A percentile compares a stretch with the other conserved stretches of the same genome.
phyloP scores from a whole-genome alignment of 2,888 invertebrate species.

The Ennomos erosarius region DNA sequence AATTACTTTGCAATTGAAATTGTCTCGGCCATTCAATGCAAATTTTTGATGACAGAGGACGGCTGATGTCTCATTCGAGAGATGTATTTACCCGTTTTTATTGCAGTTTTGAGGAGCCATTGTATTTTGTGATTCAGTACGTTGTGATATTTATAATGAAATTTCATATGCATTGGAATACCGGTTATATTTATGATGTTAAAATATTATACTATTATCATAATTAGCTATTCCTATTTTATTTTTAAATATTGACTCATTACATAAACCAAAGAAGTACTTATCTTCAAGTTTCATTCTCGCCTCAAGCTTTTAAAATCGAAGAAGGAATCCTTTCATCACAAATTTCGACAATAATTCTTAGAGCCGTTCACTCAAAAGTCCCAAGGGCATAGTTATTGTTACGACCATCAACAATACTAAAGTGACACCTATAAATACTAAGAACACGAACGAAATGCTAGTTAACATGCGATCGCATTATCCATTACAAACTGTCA shows the following conservation, averaged over 20 bases:
- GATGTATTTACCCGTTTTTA: slow-evolving; percentile 35
- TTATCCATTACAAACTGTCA: slow-evolving; percentile 75
- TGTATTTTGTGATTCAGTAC: slow-evolving; percentile 12
- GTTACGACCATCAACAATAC: slow-evolving; percentile 36
- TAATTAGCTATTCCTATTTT: too few species aligned
- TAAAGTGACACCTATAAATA: slow-evolving; percentile 40
- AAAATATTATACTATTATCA: too few species aligned
- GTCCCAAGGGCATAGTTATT: slow-evolving; percentile 34
- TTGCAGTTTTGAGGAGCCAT: slow-evolving; percentile 28
- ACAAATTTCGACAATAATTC: slow-evolving; percentile 32
- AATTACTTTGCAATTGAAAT: slow-evolving; percentile 51
- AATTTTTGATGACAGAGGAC: slow-evolving; percentile 53
- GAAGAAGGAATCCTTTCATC: slow-evolving; percentile 19
- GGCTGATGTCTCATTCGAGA: slow-evolving; percentile 50
- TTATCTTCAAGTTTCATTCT: slow-evolving; percentile 17
- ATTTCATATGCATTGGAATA: too few species aligned
- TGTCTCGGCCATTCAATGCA: slow-evolving; percentile 64
- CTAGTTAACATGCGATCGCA: slow-evolving; percentile 61
- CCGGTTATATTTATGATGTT: too few species aligned
- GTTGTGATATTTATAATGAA: not conserved
- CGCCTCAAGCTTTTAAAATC: slow-evolving; percentile 18
- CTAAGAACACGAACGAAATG: slow-evolving; percentile 40
- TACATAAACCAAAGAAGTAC: not conserved
- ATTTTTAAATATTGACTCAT: too few species aligned
- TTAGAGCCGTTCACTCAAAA: slow-evolving; percentile 35